Evolutionary conservation across 2,888 invertebrate genomes (phyloP), one percentile per base, ranked within the genome.

Genomic region (Zelleria hepariella): DNA sequence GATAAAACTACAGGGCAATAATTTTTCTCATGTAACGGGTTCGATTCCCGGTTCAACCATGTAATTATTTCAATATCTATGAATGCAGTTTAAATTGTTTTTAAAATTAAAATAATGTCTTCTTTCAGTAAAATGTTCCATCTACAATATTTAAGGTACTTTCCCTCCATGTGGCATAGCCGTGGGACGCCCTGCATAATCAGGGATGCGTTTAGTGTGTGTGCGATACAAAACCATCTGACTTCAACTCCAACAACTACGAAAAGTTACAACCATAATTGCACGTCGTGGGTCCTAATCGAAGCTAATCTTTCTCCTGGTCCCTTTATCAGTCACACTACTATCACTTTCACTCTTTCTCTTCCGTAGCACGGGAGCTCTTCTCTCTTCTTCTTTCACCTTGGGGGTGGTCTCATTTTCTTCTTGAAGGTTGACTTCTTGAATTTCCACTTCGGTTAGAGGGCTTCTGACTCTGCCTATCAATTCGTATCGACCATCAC

Each of bases 351-450:
- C 68, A 8, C 64, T 70, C 61, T 64, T 73, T 58, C 70, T 71
- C 63, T 74, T 78, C 48, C 74, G 71, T 2, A 73, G 24, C 8
- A 65, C 32, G 2, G 72, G 68, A 5, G 56, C 59, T 26, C 56
- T 58, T 25, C 65, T 65, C 8, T 18, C 49, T 8, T 65, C 72
- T 32, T 67, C 66, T 52, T 66, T 72, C n/a, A 63, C 67, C 32
- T 67, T 70, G 0, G 81, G 80, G 0, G 81, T 80, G 5, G 63
- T 67, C 63, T 84, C 74, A 57, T 80, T 79, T 42, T 70, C 67
- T 2, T 62, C 58, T 59, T 74, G 70, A 5, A 23, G 10, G 10
- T 51, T 51, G 8, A 20, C 10, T 20, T 20, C 51, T 51, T 20
- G 20, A 5, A 23, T 51, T 21, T 51, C 21, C 2, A 21, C 23